phyloP scores from a whole-genome alignment of 2,888 invertebrate genomes.

The Aphrophora alni region DNA sequence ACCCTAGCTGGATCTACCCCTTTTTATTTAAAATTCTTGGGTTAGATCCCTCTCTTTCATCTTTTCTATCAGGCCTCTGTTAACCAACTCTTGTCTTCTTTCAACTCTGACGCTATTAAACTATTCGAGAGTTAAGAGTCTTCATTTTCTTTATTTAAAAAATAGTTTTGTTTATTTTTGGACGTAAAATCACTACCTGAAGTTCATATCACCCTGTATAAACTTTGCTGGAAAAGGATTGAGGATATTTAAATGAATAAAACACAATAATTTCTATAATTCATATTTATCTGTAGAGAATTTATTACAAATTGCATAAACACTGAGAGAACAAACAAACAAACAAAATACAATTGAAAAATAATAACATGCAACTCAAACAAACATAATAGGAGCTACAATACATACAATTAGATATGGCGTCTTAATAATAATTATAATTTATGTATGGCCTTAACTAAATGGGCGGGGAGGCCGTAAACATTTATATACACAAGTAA shows the following conservation, averaged over 20 bases:
- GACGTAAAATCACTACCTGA: too few relatives aligned
- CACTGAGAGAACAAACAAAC: background rate
- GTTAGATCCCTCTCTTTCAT: too few relatives aligned
- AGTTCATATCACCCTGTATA: too few relatives aligned
- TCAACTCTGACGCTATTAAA: too few relatives aligned
- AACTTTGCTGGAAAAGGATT: too few relatives aligned
- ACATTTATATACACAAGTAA: background rate
- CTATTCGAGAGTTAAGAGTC: too few relatives aligned
- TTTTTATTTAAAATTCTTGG: too few relatives aligned
- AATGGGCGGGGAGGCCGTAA: background rate
- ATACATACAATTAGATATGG: constrained; percentile 1
- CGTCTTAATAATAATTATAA: constrained; percentile 2
- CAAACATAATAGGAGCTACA: background rate
- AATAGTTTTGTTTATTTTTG: too few relatives aligned
- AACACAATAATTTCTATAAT: background rate
- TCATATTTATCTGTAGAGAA: background rate
- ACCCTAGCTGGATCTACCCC: too few relatives aligned
- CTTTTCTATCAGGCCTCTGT: too few relatives aligned
- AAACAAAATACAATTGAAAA: background rate
- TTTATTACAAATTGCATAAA: background rate
- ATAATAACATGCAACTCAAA: background rate
- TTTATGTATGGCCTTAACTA: constrained; percentile 6
- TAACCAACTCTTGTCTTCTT: too few relatives aligned
- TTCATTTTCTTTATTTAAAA: too few relatives aligned
- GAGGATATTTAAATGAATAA: background rate